phyloP scores from a whole-genome alignment of 2,888 invertebrate genomes.

The Acleris holmiana region DNA sequence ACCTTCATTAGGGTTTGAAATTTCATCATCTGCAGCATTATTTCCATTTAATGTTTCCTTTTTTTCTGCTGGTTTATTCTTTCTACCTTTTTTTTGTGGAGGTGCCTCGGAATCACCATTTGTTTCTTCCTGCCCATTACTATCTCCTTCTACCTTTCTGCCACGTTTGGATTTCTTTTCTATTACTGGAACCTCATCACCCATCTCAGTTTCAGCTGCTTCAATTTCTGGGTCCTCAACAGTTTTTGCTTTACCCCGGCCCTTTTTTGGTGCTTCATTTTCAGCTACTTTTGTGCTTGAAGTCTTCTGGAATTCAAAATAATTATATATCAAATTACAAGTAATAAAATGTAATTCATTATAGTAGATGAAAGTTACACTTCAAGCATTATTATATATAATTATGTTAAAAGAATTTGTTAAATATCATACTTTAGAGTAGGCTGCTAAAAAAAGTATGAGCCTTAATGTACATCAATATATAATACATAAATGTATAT shows the following conservation, averaged over 20 bases:
- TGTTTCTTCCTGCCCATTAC: slow-evolving; percentile 48
- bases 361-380: too few species aligned
- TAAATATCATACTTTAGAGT: too few species aligned
- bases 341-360: too few species aligned
- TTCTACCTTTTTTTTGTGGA: slow-evolving; percentile 66
- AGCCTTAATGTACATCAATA: too few species aligned
- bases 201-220: slow-evolving; percentile 48
- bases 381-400: too few species aligned
- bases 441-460: too few species aligned
- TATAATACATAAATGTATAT: too few species aligned
- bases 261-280: slow-evolving; percentile 68
- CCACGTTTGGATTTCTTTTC: slow-evolving; percentile 64
- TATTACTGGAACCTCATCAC: slow-evolving; percentile 47
- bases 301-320: slow-evolving; percentile 62
- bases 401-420: too few species aligned
- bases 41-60: slow-evolving; percentile 56
- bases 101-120: slow-evolving; percentile 57
- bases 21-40: slow-evolving; percentile 59
- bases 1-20: slow-evolving; percentile 49
- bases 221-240: slow-evolving; percentile 51
- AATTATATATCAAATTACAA: too few species aligned
- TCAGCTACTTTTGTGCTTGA: slow-evolving; percentile 64
- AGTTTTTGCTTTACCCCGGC: slow-evolving; percentile 68
- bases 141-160: slow-evolving; percentile 59
- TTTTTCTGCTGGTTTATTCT: slow-evolving; percentile 55